Evolutionary conservation across 2,113 vertebrate species (phyloP), one percentile per base, ranked within the genome.

Genomic region (Orientallactaga bullata): DNA sequence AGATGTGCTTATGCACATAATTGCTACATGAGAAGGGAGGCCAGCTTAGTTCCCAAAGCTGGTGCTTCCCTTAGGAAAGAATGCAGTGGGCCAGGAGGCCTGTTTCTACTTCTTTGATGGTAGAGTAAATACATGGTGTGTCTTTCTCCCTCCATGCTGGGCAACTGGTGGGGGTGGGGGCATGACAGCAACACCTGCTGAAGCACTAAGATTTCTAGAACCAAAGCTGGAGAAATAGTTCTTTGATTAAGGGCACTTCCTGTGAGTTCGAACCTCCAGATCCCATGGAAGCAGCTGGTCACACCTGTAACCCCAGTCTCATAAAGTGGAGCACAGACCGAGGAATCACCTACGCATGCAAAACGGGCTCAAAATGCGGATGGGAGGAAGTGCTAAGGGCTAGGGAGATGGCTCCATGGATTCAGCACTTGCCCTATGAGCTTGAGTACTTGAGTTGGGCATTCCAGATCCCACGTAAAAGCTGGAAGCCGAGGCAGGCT

Each of bases 1-100:
- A 96, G 95, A 93, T 73, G 77, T 95, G 95, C 96, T 89, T 93
- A 86, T 88, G 94, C 89, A 85, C 89, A 51, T 92, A 94, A 96
- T 92, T 87, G 92, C 95, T 68, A 68, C 2, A 5, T 93, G 92
- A 76, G 74, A 90, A 93, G 13, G 79, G 85, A 93, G 65, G 94
- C 78, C 18, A 26, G n/a, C 84, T 88, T 61, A 58, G 47, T 90
- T 88, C 79, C 79, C 85, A 66, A 21, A 2, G 82, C 69, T 39
- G 16, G 66, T 21, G 66, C 35, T 91, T 85, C 88, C 82, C 79
- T 88, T 12, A 92, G 93, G 88, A 86, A 85, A 81, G 84, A 68
- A 42, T 20, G 42, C 5, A 17, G 39, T 0, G 18, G 0, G 7
- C 47, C 11, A 2, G 2, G 35, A 37, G 24, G 58, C 11, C 65